Conservation (phyloP, 1,140 invertebrate species). For the Helicoverpa zea region DNA sequence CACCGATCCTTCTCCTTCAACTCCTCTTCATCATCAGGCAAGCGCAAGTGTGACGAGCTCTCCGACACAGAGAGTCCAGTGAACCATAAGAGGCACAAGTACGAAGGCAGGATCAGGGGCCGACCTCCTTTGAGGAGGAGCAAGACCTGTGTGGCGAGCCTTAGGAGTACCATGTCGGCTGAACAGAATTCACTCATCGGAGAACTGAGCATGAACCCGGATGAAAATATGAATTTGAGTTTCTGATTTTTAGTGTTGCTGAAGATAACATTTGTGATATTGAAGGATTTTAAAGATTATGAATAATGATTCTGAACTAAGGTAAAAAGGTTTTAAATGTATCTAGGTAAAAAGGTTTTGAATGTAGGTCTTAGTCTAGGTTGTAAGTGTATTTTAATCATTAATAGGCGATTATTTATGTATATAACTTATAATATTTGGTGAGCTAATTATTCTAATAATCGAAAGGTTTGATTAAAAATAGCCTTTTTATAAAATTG, state of each 20-base stretch:
- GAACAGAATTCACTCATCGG: conserved; percentile 65
- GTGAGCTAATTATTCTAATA: too few relatives aligned
- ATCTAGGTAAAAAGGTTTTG: not conserved
- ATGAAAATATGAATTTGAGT: conserved; percentile 72
- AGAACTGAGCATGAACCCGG: conserved; percentile 55
- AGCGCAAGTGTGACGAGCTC: conserved; percentile 79
- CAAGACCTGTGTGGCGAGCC: conserved; percentile 63
- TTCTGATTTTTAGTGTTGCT: conserved; percentile 52
- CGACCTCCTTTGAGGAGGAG: conserved; percentile 75
- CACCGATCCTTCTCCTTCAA: conserved; percentile 55
- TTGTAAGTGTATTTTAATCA: too few relatives aligned
- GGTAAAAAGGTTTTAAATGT: not conserved
- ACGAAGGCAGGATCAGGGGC: conserved; percentile 76
- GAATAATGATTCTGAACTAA: too few relatives aligned
- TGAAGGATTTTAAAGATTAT: too few relatives aligned
- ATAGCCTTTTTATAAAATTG: not conserved
- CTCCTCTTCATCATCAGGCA: conserved; percentile 73
- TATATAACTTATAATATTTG: too few relatives aligned
- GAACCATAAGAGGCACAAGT: conserved; percentile 81
- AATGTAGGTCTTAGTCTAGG: too few relatives aligned
- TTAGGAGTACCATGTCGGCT: conserved; percentile 65
- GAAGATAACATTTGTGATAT: too few relatives aligned
- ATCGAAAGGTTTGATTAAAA: not conserved
- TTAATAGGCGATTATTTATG: not conserved
- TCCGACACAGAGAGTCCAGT: conserved; percentile 76